Percentiles rank a stretch among this genome's conserved stretches.
Conservation (phyloP, 2,113 vertebrate genomes). For the Melanerpes aurifrons region DNA sequence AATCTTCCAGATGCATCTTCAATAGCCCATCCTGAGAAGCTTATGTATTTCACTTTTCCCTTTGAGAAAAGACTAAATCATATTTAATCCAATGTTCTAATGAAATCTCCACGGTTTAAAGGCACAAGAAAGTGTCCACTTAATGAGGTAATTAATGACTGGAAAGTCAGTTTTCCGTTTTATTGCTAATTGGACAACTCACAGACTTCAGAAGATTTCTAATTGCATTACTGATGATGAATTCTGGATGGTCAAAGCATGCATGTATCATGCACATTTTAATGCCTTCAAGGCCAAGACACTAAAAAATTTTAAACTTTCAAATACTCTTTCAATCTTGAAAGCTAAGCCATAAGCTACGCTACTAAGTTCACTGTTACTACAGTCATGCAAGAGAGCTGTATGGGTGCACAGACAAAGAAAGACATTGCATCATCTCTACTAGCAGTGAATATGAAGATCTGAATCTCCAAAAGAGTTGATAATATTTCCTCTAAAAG, state of each 20-base stretch:
- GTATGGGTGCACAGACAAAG: not conserved
- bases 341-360: not conserved
- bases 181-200: conserved; percentile 6
- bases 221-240: not conserved
- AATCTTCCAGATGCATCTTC: not conserved
- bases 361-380: not conserved
- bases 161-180: not conserved
- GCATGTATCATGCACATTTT: not conserved
- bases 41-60: not conserved
- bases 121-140: not conserved
- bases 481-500: not conserved
- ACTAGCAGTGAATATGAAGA: not conserved
- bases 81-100: conserved; percentile 12
- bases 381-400: not conserved
- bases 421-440: not conserved
- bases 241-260: conserved; percentile 10
- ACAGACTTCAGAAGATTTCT: conserved; percentile 6
- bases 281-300: not conserved
- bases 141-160: conserved; percentile 35
- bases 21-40: not conserved
- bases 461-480: not conserved
- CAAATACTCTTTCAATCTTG: not conserved
- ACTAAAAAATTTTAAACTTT: conserved; percentile 1
- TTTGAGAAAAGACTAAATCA: not conserved
- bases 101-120: not conserved